Evolutionary conservation across 2,797 vertebrate genomes (phyloP), one percentile per base, ranked within the genome.

Genomic region (Lophotriccus pileatus): DNA sequence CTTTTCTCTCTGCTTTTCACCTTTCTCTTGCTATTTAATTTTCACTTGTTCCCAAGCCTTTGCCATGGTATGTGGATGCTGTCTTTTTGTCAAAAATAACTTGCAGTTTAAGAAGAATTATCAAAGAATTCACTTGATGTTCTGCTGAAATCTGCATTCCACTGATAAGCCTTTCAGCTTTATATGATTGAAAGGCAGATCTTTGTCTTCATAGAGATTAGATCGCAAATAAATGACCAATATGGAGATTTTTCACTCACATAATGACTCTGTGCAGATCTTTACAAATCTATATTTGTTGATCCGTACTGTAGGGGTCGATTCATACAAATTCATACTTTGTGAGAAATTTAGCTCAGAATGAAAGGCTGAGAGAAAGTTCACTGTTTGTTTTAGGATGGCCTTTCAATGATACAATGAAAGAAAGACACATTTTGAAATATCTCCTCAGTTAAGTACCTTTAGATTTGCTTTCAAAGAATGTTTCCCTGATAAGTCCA

Each of bases 391-490:
- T 47, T 82, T 87, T 92, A 36, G 4, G 39, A 23, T 4, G 8
- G 20, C 6, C 10, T 94, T 79, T 76, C 36, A 85, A 22, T 70
- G 23, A 47, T 62, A 22, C 32, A 34, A 5, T 47, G 44, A 69
- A 63, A 75, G 21, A 70, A 25, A 59, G 6, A 55, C 7, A 27
- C 5, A 6, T 83, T 89, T 89, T 80, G 28, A 88, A 88, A 39
- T 52, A 24, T 5, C 21, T 91, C 5, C 6, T 69, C 13, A 68
- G 7, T 49, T 75, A 59, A 30, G 32, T n/a, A 80, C 79, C 22
- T 30, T 78, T 10, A 46, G 41, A 63, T 94, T 75, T 95, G 66
- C 73, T 91, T 96, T 95, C 82, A 66, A 95, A 64, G 83, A 91
- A 95, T 56, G 7, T 81, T 78, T 91, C 34, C 17, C 25, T 90